Evolutionary conservation across 2,113 vertebrate genomes (phyloP).

Genomic region (Lophotis ruficrista): DNA sequence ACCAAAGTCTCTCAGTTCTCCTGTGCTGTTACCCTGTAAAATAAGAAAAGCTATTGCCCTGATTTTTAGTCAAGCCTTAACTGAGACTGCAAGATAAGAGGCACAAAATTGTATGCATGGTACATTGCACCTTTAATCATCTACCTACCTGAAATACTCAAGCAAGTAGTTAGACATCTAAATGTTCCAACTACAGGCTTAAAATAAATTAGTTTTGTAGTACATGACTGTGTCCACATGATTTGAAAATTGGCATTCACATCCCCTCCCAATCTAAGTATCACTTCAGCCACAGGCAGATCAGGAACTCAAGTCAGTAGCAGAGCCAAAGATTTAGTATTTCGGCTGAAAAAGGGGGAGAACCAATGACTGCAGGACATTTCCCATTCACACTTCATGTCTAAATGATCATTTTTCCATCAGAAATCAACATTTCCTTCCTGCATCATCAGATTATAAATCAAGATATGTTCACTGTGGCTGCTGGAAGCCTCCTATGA

Average conservation of each 20-base stretch:
- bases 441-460: not conserved
- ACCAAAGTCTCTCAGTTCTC: not conserved
- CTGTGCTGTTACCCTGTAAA: not conserved
- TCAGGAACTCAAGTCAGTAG: not conserved
- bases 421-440: not conserved
- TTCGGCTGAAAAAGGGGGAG: not conserved
- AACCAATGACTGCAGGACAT: not conserved
- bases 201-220: slow-evolving; percentile 50
- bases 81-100: slow-evolving; percentile 3
- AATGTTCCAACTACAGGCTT: slow-evolving; percentile 22
- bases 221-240: slow-evolving; percentile 6
- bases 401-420: not conserved
- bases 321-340: not conserved
- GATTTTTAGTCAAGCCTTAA: slow-evolving; percentile 36
- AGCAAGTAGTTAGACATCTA: slow-evolving; percentile 54
- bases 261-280: not conserved
- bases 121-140: slow-evolving; percentile 69
- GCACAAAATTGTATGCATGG: slow-evolving; percentile 48
- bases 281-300: not conserved
- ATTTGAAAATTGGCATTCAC: not conserved
- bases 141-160: slow-evolving; percentile 50
- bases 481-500: not conserved
- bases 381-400: not conserved
- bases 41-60: slow-evolving; percentile 10
- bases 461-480: not conserved